These are phyloP conservation scores for Drosophila equinoxialis DNA, from an alignment of 1,140 invertebrate genomes.

Conservation along the genomic window DNA sequence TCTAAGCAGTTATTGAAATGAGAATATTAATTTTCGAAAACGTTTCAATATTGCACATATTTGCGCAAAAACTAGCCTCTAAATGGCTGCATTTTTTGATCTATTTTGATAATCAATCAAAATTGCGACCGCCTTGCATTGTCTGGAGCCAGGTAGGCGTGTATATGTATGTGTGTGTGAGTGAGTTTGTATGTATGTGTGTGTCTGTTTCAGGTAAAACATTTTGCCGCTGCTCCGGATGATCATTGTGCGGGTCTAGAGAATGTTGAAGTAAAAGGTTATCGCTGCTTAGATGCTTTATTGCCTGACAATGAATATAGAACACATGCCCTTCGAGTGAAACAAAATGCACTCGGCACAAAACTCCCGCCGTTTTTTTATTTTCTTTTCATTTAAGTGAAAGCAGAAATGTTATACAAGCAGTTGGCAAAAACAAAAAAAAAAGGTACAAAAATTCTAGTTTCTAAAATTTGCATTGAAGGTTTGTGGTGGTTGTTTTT, in stretches of 20 bases:
- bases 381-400: neutral
- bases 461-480: neutral
- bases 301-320: slow-evolving; percentile 41
- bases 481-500: neutral
- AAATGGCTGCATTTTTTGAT: neutral
- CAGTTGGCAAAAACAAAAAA: neutral
- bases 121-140: neutral
- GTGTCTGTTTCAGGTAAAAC: slow-evolving; percentile 18
- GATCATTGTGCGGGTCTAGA: slow-evolving; percentile 21
- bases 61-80: neutral
- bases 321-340: neutral
- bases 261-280: slow-evolving; percentile 18
- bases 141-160: neutral
- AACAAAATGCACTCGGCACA: neutral
- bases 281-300: slow-evolving; percentile 46
- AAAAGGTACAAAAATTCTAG: neutral
- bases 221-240: slow-evolving; percentile 27
- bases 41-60: neutral
- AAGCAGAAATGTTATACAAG: neutral
- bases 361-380: neutral
- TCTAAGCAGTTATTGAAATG: neutral
- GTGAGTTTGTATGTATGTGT: too few relatives aligned
- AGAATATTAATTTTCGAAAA: neutral
- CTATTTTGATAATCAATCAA: slow-evolving; percentile 31
- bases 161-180: too few relatives aligned